Evolutionary conservation across 2,797 vertebrate species (phyloP).

Genomic region (Falco columbarius): DNA sequence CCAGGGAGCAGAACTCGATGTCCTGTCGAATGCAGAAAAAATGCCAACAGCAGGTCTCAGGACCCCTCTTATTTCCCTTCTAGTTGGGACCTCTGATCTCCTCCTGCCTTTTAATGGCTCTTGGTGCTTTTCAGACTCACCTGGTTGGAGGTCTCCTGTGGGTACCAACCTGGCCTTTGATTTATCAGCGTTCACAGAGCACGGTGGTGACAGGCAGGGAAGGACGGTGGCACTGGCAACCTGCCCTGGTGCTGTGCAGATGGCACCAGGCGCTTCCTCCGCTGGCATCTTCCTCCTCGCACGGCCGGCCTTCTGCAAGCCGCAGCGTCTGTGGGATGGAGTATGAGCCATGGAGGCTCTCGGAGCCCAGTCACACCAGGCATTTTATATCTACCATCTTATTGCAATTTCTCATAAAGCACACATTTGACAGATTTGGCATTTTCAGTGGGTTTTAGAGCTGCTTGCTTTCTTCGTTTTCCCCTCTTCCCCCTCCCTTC

Average conservation of each 20-base stretch:
- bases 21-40: not conserved
- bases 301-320: not conserved
- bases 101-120: not conserved
- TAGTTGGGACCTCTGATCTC: not conserved
- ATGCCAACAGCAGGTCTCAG: not conserved
- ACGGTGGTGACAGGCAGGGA: not conserved
- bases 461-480: not conserved
- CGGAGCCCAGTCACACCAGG: not conserved
- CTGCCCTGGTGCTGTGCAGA: not conserved
- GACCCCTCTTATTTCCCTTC: not conserved
- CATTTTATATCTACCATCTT: not conserved
- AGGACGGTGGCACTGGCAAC: not conserved
- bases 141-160: not conserved
- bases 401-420: not conserved
- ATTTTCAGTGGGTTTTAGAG: not conserved
- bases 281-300: not conserved
- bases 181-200: not conserved
- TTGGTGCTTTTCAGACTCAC: not conserved
- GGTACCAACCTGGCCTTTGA: not conserved
- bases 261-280: not conserved
- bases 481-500: not conserved
- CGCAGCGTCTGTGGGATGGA: not conserved
- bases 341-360: not conserved
- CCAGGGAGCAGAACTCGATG: not conserved
- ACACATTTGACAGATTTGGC: not conserved